These are phyloP conservation scores for Allacma fusca DNA, from an alignment of 2,888 invertebrate genomes.

Conservation along the genomic window DNA sequence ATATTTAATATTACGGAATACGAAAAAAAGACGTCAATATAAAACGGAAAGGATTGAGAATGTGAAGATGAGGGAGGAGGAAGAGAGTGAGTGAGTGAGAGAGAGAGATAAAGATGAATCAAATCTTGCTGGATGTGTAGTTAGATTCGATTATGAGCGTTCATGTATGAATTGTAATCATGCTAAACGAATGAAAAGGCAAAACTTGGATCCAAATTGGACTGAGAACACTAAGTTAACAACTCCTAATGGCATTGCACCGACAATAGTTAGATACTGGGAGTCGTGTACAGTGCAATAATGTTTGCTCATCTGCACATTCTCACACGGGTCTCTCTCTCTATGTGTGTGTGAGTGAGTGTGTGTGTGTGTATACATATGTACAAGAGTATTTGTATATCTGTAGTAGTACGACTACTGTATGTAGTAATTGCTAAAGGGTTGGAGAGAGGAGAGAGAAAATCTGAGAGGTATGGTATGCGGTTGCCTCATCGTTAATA, in stretches of 20 bases:
- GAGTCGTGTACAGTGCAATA: constrained; percentile 13
- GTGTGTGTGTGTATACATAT: background rate
- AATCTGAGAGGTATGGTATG: background rate
- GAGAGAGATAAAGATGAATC: background rate
- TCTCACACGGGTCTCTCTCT: background rate
- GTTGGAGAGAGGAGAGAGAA: too few relatives aligned
- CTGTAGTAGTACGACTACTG: background rate
- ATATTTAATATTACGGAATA: too few relatives aligned
- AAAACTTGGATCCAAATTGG: constrained; percentile 29
- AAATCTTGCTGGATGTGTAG: background rate
- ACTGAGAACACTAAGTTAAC: constrained; percentile 33
- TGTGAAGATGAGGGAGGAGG: background rate
- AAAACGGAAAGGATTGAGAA: background rate
- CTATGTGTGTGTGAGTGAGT: too few relatives aligned
- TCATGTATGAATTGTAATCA: constrained; percentile 20
- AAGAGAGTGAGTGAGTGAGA: background rate
- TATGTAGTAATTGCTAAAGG: too few relatives aligned
- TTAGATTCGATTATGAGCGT: constrained; percentile 8
- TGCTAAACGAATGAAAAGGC: constrained; percentile 37
- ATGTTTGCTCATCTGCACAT: constrained; percentile 34
- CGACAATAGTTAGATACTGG: background rate
- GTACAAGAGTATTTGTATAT: background rate
- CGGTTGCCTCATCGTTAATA: background rate
- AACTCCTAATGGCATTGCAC: constrained; percentile 17
- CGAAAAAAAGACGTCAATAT: too few relatives aligned